Base-by-base conservation (phyloP, 2,888 invertebrate species). In the Drosophila ezoana region DNA sequence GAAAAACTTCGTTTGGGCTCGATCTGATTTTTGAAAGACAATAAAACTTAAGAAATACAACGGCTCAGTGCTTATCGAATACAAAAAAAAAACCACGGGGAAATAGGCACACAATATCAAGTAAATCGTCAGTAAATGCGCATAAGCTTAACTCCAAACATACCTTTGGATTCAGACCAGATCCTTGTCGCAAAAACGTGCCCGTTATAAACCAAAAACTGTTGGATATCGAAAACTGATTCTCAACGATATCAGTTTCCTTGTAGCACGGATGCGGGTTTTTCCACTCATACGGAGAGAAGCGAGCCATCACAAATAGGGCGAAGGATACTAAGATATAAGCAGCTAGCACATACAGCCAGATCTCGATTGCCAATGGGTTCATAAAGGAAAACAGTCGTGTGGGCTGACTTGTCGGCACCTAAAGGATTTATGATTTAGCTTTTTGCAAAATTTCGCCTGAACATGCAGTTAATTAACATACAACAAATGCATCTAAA, bases 271-370 rank as follows among this genome's bases (percentile, higher is more conserved):
- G 95, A 89, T 96, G 95, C 8, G 95, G 95, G 91, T 95, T 95
- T 87, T 97, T 95, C 97, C 98, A 98, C 92, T 99, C 99, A 92
- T 98, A 98, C 1, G 99, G 99, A 33, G 97, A 98, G 93, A 99
- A 99, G 76, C 98, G 94, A 8, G 99, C 99, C 95, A 99, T 97
- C 58, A 99, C 97, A 93, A 98, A 99, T 82, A 99, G 94, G 0
- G 98, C 97, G 92, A 97, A 97, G 23, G 97, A 97, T 72, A 99
- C 98, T 79, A 98, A 94, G 79, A 98, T 94, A 93, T 99, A 99
- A n/a, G 98, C 98, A 20, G 97, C 97, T 76, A 98, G 93, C 67
- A 98, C 97, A 93, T 98, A 97, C 75, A 98, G 93, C 99, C 99
- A 99, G 84, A 99, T 99, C 93, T 99, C 98, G 84, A 97, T 95